These are phyloP conservation scores for Rhopalosiphum maidis DNA, from an alignment of 1,140 invertebrate species.

Conservation along the genomic window DNA sequence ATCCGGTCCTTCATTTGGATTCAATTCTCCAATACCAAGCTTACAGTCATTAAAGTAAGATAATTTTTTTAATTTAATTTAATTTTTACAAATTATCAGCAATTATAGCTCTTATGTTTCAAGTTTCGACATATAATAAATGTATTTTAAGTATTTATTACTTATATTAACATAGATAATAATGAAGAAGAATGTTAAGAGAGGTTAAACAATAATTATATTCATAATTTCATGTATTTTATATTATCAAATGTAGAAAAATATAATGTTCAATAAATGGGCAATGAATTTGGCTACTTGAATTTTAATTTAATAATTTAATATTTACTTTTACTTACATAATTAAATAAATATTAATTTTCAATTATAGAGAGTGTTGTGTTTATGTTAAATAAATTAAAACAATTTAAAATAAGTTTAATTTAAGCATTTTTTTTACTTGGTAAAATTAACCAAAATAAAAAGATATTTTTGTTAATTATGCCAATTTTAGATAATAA, in stretches of 20 bases:
- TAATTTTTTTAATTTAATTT: not conserved
- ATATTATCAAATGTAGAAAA: not conserved
- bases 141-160: not conserved
- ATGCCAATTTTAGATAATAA: not conserved
- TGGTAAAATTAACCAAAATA: too few relatives aligned
- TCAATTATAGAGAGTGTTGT: not conserved
- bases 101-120: not conserved
- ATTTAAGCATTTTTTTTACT: not conserved
- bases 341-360: not conserved
- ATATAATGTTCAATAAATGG: too few relatives aligned
- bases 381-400: not conserved
- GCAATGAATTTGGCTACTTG: not conserved
- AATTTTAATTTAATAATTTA: not conserved
- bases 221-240: not conserved
- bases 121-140: not conserved
- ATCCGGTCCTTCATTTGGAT: constrained; percentile 42
- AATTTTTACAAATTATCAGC: not conserved
- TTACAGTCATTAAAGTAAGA: constrained; percentile 49
- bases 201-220: too few relatives aligned
- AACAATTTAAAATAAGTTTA: not conserved
- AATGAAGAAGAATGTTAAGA: not conserved
- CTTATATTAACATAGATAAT: not conserved
- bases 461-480: too few relatives aligned
- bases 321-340: too few relatives aligned
- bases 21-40: constrained; percentile 44